Evolutionary conservation across 2,113 vertebrate species (phyloP).

Genomic region (Eidolon helvum): DNA sequence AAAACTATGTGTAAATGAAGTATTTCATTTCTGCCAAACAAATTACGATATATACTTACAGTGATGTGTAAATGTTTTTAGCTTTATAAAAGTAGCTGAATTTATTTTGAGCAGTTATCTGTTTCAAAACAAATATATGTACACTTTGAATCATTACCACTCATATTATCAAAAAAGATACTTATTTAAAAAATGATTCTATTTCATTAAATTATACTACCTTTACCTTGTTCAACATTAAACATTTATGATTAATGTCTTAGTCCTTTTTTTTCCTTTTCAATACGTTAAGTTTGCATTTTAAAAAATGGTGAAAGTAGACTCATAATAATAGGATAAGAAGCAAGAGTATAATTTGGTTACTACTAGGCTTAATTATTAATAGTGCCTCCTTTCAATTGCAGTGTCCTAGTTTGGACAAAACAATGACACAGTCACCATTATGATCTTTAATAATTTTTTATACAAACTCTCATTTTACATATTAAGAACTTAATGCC

Average conservation of each 20-base stretch:
- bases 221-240: background rate
- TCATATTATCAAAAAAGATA: background rate
- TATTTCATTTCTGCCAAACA: background rate
- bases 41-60: background rate
- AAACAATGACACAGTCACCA: background rate
- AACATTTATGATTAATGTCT: background rate
- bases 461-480: background rate
- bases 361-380: background rate
- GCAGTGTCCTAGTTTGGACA: background rate
- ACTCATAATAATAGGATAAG: background rate
- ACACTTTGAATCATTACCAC: background rate
- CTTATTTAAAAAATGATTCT: background rate
- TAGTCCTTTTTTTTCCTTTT: conserved; percentile 1
- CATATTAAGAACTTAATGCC: background rate
- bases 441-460: background rate
- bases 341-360: background rate
- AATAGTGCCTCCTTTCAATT: background rate
- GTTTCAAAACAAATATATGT: conserved; percentile 40
- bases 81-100: background rate
- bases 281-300: conserved; percentile 31
- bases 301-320: background rate
- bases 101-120: conserved; percentile 21
- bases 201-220: background rate
- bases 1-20: background rate
- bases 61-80: background rate